Conservation (phyloP, 2,888 invertebrate genomes). For the Dynastes tityus region DNA sequence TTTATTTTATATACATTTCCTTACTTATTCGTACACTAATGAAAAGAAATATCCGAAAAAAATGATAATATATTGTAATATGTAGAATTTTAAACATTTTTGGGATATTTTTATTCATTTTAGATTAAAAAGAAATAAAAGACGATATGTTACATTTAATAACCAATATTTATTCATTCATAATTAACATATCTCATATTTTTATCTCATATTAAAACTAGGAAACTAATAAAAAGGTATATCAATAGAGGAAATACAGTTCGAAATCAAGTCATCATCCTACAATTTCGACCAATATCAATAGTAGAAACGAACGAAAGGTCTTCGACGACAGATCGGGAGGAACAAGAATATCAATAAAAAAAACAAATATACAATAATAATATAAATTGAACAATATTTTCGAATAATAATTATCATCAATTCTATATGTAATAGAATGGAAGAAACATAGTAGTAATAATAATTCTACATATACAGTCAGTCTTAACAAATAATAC, state of each 20-base stretch:
- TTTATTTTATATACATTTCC: too few species aligned
- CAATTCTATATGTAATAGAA: constrained; percentile 3
- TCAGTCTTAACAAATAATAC: constrained; percentile 69
- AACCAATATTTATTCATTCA: constrained; percentile 66
- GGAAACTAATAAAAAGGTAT: constrained; percentile 55
- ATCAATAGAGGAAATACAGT: constrained; percentile 10
- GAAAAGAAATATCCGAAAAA: too few species aligned
- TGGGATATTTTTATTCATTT: not conserved
- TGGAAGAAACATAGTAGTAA: constrained; percentile 17
- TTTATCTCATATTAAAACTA: constrained; percentile 55
- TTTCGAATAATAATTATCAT: constrained; percentile 15
- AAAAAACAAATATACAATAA: constrained; percentile 59
- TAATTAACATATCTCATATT: constrained; percentile 62
- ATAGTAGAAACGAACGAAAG: not conserved
- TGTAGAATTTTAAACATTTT: too few species aligned
- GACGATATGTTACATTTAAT: constrained; percentile 59
- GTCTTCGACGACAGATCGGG: constrained; percentile 55
- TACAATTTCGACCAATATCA: not conserved
- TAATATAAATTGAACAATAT: constrained; percentile 47
- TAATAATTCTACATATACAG: constrained; percentile 56
- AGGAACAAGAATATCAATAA: constrained; percentile 5
- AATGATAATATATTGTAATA: too few species aligned
- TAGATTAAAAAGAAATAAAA: constrained; percentile 28
- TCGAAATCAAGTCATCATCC: not conserved
- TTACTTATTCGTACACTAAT: too few species aligned